These are phyloP conservation scores for Brachionus plicatilis DNA, from an alignment of 1,140 invertebrate genomes.

Conservation along the genomic window DNA sequence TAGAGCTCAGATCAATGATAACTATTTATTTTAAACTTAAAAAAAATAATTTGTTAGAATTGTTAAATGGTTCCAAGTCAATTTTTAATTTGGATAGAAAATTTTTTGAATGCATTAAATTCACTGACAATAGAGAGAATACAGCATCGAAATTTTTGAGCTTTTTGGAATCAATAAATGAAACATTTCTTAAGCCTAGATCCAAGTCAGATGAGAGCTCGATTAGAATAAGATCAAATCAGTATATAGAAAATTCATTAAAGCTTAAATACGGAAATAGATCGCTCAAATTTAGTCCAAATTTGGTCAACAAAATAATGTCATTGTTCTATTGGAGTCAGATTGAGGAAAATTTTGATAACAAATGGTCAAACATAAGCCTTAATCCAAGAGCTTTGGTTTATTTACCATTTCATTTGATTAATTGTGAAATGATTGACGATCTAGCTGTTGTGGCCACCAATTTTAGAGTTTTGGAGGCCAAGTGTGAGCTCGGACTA, in stretches of 20 bases:
- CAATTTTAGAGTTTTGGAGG: conserved; percentile 47
- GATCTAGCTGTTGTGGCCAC: conserved; percentile 46
- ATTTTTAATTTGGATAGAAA: background rate
- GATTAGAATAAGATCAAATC: conserved; percentile 16
- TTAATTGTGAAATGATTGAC: conserved; percentile 43
- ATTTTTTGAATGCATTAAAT: background rate
- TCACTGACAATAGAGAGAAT: background rate
- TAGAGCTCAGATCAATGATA: background rate
- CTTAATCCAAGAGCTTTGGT: background rate
- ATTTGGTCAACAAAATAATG: conserved; percentile 22
- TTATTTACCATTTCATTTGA: conserved; percentile 33
- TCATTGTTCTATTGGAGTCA: conserved; percentile 3
- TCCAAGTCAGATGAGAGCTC: background rate
- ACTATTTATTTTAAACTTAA: background rate
- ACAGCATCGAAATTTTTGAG: conserved; percentile 15
- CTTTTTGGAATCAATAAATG: conserved; percentile 3
- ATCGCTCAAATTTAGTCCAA: background rate
- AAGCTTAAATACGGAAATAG: background rate
- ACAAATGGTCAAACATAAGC: background rate
- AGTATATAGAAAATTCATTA: background rate
- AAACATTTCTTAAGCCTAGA: conserved; percentile 29
- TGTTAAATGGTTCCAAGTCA: background rate
- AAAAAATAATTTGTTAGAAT: background rate
- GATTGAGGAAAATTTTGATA: background rate
- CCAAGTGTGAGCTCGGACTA: conserved; percentile 48